phyloP scores from a whole-genome alignment of 2,113 vertebrate species.

The Odocoileus hemionus region DNA sequence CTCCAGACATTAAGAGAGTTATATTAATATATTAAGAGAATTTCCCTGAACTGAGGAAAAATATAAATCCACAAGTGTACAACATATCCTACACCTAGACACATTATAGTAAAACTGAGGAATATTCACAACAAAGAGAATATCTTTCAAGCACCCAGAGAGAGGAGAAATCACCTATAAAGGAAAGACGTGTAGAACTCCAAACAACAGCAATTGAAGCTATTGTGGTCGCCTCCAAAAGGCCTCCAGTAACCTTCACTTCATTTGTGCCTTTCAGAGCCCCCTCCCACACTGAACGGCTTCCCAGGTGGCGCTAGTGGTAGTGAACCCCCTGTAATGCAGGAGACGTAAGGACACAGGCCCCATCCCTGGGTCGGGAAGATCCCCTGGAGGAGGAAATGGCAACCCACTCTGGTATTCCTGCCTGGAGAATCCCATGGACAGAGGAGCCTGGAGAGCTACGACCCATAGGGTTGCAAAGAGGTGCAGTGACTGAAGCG shows the following conservation, averaged over 20 bases:
- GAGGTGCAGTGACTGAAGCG: not conserved
- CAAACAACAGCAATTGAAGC: no score
- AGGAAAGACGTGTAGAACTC: not conserved
- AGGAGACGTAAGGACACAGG: not conserved
- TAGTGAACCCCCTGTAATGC: not conserved
- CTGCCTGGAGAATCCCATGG: not conserved
- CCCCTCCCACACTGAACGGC: not conserved
- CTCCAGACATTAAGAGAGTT: not conserved
- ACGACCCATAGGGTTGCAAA: not conserved
- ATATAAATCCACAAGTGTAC: not conserved
- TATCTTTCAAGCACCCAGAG: not conserved
- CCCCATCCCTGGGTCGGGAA: not conserved
- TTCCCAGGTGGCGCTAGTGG: not conserved
- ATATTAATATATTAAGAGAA: not conserved
- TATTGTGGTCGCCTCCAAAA: not conserved
- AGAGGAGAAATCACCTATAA: not conserved
- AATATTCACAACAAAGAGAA: not conserved
- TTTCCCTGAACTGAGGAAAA: constrained; percentile 1
- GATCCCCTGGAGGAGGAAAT: not conserved
- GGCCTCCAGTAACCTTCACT: not conserved
- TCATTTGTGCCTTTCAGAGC: not conserved
- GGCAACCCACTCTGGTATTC: not conserved
- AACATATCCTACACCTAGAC: not conserved
- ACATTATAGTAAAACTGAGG: not conserved
- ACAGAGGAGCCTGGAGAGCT: not conserved